Evolutionary conservation across 2,797 vertebrate species (phyloP), one percentile per base, ranked within the genome.

Genomic region (Phrynocephalus forsythii): DNA sequence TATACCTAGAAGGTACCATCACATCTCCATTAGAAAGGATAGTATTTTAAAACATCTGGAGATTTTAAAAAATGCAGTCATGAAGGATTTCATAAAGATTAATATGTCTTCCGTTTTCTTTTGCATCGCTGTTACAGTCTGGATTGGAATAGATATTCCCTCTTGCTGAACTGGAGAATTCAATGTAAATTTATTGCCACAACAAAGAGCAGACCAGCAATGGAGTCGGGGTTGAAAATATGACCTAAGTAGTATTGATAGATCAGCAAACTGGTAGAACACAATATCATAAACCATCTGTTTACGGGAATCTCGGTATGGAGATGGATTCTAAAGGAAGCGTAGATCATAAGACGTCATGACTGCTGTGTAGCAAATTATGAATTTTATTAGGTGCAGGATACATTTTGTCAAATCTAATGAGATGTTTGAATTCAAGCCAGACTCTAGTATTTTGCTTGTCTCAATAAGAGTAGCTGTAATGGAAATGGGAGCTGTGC

Each of bases 371-470:
- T n/a, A 77, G 30, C n/a, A 78, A 77, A 83, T 66, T 78, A 87
- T 69, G 30, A 60, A 87, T 87, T 83, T 82, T 83, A 87, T 83
- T 83, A 83, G 63, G 73, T n/a, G 48, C 86, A 83, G 86, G 86
- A 87, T 83, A 28, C 69, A 78, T 38, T 79, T 78, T 78, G 63
- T 83, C 86, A 68, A 71, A 83, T 44, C 72, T 87, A 87, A 83
- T 77, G 80, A 83, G 66, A 87, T 77, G 73, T 69, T 82, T 87
- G 86, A 87, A 75, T 77, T 56, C 81, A 44, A 78, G 86, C 86
- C 86, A 87, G 73, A 78, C 68, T 26, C 63, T 38, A 78, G 80
- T 69, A 52, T 83, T 87, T 83, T 83, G 80, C 86, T 69, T 83
- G 80, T 83, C 63, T 83, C 63, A 56, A 87, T 79, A 78, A 73